Evolutionary conservation across 23 tunicate genomes (phyloP), one percentile per base, ranked within the genome.

Genomic region (Halocynthia roretzi): DNA sequence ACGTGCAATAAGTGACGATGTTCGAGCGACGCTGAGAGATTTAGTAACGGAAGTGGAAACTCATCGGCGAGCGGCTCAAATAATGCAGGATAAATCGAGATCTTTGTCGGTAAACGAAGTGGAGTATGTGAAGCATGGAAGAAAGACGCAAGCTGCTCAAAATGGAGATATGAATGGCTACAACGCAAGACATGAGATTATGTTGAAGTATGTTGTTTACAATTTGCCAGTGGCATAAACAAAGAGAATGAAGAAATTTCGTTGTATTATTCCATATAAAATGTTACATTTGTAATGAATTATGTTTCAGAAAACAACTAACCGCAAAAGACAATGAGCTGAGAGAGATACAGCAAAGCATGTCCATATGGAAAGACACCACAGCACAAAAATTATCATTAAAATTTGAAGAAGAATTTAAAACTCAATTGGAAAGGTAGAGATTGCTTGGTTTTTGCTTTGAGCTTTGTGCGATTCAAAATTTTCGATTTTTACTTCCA

Each of bases 321-420:
- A 50, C 65, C 0, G 80, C 52, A 6, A 85, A 85, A 73, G 92
- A 86, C 7, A 11, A 68, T 20, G 92, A 86, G 56, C 57, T 86
- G 21, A 77, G 84, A 60, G 76, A 76, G 52, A 60, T 86, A 19
- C 81, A 86, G 70, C 73, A 56, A 10, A 86, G 76, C 53, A 86
- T 86, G 92, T 69, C 72, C 58, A 73, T 83, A 11, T 87, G 93
- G 93, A 87, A 82, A 68, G 93, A 87, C 20, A 56, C 85, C 12
- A 87, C 93, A 0, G 93, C 96, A 54, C 83, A 84, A 55, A 85
- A 83, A 52, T 57, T 84, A 60, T 81, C 89, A 0, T 81, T 80
- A 57, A 84, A 84, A 57, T 90, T 81, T 76, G 85, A 90, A 50
- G 86, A 90, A 48, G 86, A 90, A 56, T 83, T 90, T 23, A 82